These are phyloP conservation scores for Cheilinus undulatus DNA, from an alignment of 2,113 vertebrate species.

Conservation along the genomic window DNA sequence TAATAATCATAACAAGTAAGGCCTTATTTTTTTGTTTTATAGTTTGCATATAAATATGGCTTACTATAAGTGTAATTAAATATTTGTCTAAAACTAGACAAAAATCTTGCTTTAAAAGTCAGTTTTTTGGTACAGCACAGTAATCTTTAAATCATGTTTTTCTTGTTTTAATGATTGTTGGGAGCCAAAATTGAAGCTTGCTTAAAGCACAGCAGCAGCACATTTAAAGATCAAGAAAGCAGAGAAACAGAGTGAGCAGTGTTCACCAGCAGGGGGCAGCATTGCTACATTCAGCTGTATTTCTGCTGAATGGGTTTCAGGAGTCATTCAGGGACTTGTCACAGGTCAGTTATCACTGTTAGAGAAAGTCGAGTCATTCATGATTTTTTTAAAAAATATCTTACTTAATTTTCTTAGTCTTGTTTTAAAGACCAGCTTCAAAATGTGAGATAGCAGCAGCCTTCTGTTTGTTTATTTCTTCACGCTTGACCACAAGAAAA, in stretches of 20 bases:
- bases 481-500: too few species aligned
- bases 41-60: too few species aligned
- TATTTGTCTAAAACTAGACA: too few species aligned
- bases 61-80: too few species aligned
- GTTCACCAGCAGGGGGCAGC: constrained; percentile 59
- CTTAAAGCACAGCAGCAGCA: too few species aligned
- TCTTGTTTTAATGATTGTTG: too few species aligned
- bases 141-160: too few species aligned
- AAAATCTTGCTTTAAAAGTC: too few species aligned
- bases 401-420: not conserved
- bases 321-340: not conserved
- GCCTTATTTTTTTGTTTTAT: too few species aligned
- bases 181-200: too few species aligned
- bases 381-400: not conserved
- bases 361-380: not conserved
- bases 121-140: too few species aligned
- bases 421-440: not conserved
- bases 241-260: not conserved
- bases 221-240: not conserved
- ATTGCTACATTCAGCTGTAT: not conserved
- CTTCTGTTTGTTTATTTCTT: not conserved
- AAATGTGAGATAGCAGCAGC: not conserved
- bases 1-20: too few species aligned
- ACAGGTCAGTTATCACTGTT: not conserved
- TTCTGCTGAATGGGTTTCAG: not conserved